Base-by-base conservation (phyloP, 2,113 vertebrate species). In the Amazona vittata region DNA sequence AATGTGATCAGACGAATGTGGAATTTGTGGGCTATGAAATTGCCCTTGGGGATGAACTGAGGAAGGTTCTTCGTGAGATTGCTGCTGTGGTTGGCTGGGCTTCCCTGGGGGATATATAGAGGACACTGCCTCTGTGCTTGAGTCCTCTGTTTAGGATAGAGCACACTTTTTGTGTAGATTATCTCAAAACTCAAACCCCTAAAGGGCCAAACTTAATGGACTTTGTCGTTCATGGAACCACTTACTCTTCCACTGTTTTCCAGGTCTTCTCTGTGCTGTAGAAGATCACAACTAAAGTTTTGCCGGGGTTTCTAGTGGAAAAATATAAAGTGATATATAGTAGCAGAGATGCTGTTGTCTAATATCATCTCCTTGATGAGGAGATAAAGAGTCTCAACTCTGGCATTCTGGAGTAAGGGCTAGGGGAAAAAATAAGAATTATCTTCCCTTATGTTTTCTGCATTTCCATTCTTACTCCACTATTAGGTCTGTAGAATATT, bases 11-110 rank as follows among this genome's bases (percentile, higher is more conserved):
- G 95, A 91, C 4, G 11, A 86, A 76, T 95, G 86, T 94, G 86
- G 96, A 96, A 95, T 96, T 33, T 93, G 94, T 95, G 95, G 95
- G 94, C 91, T 96, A 93, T 89, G 94, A 91, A 93, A 82, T 89
- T 89, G 83, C 95, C 89, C 63, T 85, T 95, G 81, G 86, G 94
- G 47, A 79, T 96, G 83, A 95, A 68, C 60, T 78, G 44, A 67
- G 47, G 70, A 97, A 89, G 26, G 81, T 87, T 95, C 96, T 95
- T 86, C 25, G 12, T 93, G 84, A 93, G 65, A 94, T 44, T 89
- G 50, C 74, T 96, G 74, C 89, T 87, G 50, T 93, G 62, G 39
- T 69, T 24, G 17, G 33, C 65, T 91, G 47, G 49, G 77, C 29
- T 91, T 95, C 83, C 62, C 83, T 91, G 62, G 57, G 44, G 41